Percentiles rank a stretch among this genome's conserved stretches.
These are phyloP conservation scores for Hylaea fasciaria DNA, from an alignment of 2,888 invertebrate species.

Conservation along the genomic window DNA sequence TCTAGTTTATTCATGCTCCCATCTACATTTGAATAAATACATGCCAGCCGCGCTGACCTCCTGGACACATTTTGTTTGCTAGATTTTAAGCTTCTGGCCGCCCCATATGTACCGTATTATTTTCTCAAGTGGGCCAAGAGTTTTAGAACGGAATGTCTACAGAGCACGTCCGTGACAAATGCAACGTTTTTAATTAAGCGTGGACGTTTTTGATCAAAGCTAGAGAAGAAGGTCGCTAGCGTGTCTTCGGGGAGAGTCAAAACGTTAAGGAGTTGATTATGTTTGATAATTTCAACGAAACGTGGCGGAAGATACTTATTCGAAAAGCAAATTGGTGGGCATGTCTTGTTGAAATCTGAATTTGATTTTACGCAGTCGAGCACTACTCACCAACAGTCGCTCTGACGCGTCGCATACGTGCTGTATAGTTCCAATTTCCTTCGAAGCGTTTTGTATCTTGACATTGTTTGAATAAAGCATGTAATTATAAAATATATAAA, in stretches of 20 bases:
- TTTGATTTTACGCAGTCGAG: slow-evolving; percentile 61
- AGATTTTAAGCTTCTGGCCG: slow-evolving; percentile 56
- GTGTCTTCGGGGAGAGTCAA: slow-evolving; percentile 48
- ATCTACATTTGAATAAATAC: slow-evolving; percentile 74
- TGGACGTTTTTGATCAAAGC: slow-evolving; percentile 45
- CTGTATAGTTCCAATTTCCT: slow-evolving; percentile 24
- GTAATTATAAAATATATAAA: no score
- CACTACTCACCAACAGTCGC: slow-evolving; percentile 53
- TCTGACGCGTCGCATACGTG: slow-evolving; percentile 53
- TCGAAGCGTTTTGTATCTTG: slow-evolving; percentile 33
- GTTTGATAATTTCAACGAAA: slow-evolving; percentile 64
- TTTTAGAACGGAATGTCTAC: slow-evolving; percentile 47
- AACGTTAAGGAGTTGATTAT: slow-evolving; percentile 55
- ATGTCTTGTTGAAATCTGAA: slow-evolving; percentile 62
- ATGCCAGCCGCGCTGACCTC: slow-evolving; percentile 67
- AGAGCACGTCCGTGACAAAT: slow-evolving; percentile 47
- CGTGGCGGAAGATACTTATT: slow-evolving; percentile 50
- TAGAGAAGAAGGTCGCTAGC: slow-evolving; percentile 31
- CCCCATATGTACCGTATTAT: slow-evolving; percentile 62
- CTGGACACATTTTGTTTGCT: slow-evolving; percentile 51
- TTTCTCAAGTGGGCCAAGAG: slow-evolving; percentile 49
- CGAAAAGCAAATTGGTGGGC: slow-evolving; percentile 63
- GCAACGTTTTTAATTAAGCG: slow-evolving; percentile 49
- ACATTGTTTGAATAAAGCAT: no score
- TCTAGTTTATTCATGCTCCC: slow-evolving; percentile 76